These are phyloP conservation scores for Rhynchonycteris naso DNA, from an alignment of 2,797 vertebrate species.

Conservation along the genomic window DNA sequence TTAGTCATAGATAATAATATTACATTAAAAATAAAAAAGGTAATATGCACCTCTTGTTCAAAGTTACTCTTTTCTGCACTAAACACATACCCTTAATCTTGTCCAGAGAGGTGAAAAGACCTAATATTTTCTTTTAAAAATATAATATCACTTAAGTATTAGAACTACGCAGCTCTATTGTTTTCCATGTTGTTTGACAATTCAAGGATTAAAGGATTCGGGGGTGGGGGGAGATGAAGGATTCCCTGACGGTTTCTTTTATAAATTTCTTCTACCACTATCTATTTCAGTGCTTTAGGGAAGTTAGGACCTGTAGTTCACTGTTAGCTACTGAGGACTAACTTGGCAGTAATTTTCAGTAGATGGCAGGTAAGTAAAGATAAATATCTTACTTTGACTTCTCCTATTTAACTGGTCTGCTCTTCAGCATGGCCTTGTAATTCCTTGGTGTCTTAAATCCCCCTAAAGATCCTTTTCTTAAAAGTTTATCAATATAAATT, in stretches of 20 bases:
- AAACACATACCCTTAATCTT: conserved; percentile 65
- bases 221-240: conserved; percentile 79
- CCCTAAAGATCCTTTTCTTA: conserved; percentile 46
- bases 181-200: conserved; percentile 85
- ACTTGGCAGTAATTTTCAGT: conserved; percentile 82
- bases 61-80: conserved; percentile 78
- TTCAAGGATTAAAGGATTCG: conserved; percentile 85
- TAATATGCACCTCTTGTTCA: conserved; percentile 72
- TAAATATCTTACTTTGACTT: conserved; percentile 78
- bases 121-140: conserved; percentile 84
- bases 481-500: conserved; percentile 66
- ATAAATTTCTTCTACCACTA: conserved; percentile 80
- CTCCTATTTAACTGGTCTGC: conserved; percentile 72
- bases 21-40: conserved; percentile 78
- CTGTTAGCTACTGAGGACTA: conserved; percentile 80
- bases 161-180: conserved; percentile 81
- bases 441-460: conserved; percentile 73
- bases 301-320: conserved; percentile 80
- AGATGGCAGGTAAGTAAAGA: conserved; percentile 66
- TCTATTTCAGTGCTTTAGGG: conserved; percentile 81
- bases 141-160: conserved; percentile 74
- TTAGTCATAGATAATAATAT: conserved; percentile 82
- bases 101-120: conserved; percentile 78
- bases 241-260: conserved; percentile 85
- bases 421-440: conserved; percentile 65